Evolutionary conservation across 2,113 vertebrate species (phyloP).

Genomic region (Engraulis encrasicolus): DNA sequence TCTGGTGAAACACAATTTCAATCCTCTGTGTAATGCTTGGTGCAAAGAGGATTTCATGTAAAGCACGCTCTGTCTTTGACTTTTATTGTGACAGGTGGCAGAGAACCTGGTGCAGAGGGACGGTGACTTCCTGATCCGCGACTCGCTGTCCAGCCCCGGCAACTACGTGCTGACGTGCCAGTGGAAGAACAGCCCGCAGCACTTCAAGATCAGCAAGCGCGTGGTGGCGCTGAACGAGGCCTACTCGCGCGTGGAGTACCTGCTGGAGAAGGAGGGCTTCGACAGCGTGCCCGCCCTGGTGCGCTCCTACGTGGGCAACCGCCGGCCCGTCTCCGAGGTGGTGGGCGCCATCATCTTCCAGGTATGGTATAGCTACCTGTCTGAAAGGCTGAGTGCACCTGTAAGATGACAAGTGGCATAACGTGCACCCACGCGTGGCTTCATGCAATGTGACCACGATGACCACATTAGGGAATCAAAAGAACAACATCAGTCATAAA

Average conservation of each 20-base stretch:
- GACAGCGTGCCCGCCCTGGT: slow-evolving; percentile 91
- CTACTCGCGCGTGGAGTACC: slow-evolving; percentile 91
- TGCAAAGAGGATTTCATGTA: too few relatives aligned
- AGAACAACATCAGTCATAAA: too few relatives aligned
- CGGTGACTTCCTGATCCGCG: slow-evolving; percentile 94
- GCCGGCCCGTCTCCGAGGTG: slow-evolving; percentile 88
- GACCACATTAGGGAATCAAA: too few relatives aligned
- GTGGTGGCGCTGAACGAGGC: slow-evolving; percentile 87
- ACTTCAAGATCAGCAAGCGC: slow-evolving; percentile 94
- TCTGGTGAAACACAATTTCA: too few relatives aligned
- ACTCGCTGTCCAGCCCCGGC: slow-evolving; percentile 93
- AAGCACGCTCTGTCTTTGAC: too few relatives aligned
- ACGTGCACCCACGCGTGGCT: too few relatives aligned
- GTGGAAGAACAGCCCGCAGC: slow-evolving; percentile 91
- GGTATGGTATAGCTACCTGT: too few relatives aligned
- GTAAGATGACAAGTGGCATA: too few relatives aligned
- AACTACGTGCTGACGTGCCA: slow-evolving; percentile 95
- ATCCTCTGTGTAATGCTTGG: too few relatives aligned
- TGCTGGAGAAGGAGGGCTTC: slow-evolving; percentile 90
- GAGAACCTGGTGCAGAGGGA: slow-evolving; percentile 90
- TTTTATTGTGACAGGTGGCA: slow-evolving; percentile 84
- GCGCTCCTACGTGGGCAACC: slow-evolving; percentile 92
- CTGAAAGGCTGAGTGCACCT: too few relatives aligned
- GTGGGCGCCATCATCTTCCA: slow-evolving; percentile 95
- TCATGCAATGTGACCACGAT: too few relatives aligned